A percentile compares a stretch with the other conserved stretches of the same genome.
phyloP scores from a whole-genome alignment of 2,797 vertebrate genomes.

The Periophthalmus magnuspinnatus region DNA sequence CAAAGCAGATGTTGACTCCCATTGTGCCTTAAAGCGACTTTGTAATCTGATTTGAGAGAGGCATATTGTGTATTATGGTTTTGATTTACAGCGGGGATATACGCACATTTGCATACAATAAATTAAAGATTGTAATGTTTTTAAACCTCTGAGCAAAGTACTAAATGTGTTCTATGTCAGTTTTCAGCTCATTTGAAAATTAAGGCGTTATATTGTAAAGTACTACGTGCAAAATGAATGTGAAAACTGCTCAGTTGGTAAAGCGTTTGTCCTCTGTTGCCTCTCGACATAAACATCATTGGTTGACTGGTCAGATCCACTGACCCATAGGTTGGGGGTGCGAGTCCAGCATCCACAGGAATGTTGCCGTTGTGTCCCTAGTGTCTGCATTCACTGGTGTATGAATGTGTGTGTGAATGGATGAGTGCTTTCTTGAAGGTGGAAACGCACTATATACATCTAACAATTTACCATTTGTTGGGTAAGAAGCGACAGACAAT shows the following conservation, averaged over 20 bases:
- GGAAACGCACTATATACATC: no score
- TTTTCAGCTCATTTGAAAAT: background rate
- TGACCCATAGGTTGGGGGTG: no score
- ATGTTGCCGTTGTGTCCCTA: no score
- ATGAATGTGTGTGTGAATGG: no score
- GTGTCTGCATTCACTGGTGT: no score
- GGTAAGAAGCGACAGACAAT: background rate
- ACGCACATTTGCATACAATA: background rate
- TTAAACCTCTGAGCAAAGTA: background rate
- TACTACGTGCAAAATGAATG: no score
- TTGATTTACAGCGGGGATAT: constrained; percentile 13
- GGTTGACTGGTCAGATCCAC: no score
- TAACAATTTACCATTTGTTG: background rate
- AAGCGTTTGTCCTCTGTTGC: no score
- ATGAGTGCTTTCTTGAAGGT: no score
- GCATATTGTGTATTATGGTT: background rate
- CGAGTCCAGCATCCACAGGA: no score
- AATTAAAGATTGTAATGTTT: background rate
- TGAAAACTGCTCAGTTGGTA: no score
- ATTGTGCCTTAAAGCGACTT: constrained; percentile 2
- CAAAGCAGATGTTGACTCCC: constrained; percentile 19
- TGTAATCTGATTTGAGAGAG: background rate
- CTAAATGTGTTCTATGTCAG: background rate
- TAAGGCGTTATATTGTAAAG: background rate
- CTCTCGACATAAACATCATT: no score